Evolutionary conservation across 2,113 vertebrate genomes (phyloP).

Genomic region (Micromys minutus): DNA sequence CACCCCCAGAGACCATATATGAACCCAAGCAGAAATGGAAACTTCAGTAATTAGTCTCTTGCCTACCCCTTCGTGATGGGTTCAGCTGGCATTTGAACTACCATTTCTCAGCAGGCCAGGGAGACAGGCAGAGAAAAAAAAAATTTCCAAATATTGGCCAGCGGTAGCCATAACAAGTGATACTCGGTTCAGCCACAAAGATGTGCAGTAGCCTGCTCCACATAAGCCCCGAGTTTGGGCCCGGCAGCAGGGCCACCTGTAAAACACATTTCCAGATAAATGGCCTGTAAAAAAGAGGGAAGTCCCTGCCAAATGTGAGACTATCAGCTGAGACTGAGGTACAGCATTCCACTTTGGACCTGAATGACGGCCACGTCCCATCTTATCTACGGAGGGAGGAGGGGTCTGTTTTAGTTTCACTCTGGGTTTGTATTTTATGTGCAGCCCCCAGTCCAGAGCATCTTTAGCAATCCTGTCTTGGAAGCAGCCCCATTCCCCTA

Average conservation of each 20-base stretch:
- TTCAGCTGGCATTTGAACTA: slow-evolving; percentile 66
- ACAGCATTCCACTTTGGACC: background rate
- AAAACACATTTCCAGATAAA: slow-evolving; percentile 78
- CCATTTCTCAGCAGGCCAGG: slow-evolving; percentile 46
- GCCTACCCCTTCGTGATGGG: background rate
- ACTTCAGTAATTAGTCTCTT: slow-evolving; percentile 1
- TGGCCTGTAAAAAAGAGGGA: slow-evolving; percentile 65
- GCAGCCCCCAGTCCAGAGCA: slow-evolving; percentile 38
- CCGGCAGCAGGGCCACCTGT: slow-evolving; percentile 73
- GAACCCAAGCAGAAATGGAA: background rate
- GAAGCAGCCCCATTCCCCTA: slow-evolving; percentile 60
- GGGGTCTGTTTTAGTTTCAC: background rate
- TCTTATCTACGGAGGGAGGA: background rate
- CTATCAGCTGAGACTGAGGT: background rate
- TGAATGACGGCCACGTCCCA: background rate
- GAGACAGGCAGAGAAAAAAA: slow-evolving; percentile 41
- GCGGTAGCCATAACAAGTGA: background rate
- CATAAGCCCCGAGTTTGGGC: slow-evolving; percentile 56
- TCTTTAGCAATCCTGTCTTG: slow-evolving; percentile 64
- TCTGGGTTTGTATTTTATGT: slow-evolving; percentile 34
- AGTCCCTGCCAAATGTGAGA: slow-evolving; percentile 56
- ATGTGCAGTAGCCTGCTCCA: background rate
- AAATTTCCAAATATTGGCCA: slow-evolving; percentile 33
- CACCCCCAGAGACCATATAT: background rate
- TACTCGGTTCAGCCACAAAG: slow-evolving; percentile 46